A percentile compares a stretch with the other conserved stretches of the same genome.
These are phyloP conservation scores for Pseudocheirus occidentalis DNA, from an alignment of 2,797 vertebrate genomes.

Conservation along the genomic window DNA sequence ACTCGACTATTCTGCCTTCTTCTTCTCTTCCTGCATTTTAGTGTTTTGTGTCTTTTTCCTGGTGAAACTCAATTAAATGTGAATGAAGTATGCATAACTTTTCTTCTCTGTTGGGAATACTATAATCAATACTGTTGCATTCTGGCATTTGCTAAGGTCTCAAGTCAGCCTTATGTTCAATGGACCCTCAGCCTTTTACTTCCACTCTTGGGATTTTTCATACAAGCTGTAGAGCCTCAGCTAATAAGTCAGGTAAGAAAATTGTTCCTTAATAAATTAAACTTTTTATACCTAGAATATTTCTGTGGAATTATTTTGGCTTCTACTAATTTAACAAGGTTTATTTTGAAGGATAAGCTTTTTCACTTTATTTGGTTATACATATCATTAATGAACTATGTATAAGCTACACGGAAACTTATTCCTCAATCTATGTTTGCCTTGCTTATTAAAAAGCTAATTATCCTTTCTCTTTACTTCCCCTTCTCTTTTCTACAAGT, in stretches of 20 bases:
- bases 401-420: neutral
- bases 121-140: conserved; percentile 40
- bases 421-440: neutral
- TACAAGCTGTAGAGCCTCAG: conserved; percentile 87
- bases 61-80: neutral
- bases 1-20: neutral
- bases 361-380: neutral
- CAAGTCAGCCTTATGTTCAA: conserved; percentile 85
- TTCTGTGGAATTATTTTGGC: neutral
- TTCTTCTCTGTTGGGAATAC: neutral
- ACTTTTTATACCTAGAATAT: conserved; percentile 22
- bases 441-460: neutral
- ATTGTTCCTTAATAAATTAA: neutral
- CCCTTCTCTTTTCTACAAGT: neutral
- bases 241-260: conserved; percentile 89
- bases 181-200: conserved; percentile 88
- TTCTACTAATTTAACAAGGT: neutral
- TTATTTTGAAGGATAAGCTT: neutral
- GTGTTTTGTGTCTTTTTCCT: neutral
- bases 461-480: neutral
- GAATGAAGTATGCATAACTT: neutral
- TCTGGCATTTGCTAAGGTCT: conserved; percentile 84
- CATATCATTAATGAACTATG: neutral
- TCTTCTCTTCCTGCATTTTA: neutral
- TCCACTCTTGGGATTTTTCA: conserved; percentile 86